phyloP scores from a whole-genome alignment of 2,888 invertebrate species.

The Chalcis sispes region DNA sequence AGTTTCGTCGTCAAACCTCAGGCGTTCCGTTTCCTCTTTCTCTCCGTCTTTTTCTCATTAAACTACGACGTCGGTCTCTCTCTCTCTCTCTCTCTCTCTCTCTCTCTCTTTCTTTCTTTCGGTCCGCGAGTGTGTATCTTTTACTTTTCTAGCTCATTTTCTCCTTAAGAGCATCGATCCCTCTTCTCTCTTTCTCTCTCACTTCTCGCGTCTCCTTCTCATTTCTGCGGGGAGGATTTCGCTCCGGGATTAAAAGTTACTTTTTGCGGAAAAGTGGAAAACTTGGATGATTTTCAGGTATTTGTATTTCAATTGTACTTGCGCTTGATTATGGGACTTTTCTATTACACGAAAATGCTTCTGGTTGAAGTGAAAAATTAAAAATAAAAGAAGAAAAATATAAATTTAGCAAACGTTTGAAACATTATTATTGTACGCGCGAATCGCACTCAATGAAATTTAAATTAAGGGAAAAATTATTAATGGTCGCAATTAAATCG shows the following conservation, averaged over 20 bases:
- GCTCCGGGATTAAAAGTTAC: constrained; percentile 53
- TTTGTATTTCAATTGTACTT: constrained; percentile 51
- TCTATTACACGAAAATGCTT: not conserved
- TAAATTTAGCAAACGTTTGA: not conserved
- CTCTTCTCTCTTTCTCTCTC: constrained; percentile 1
- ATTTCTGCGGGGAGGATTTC: constrained; percentile 2
- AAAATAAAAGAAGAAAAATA: not conserved
- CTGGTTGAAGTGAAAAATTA: not conserved
- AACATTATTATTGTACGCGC: not conserved
- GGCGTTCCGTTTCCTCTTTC: not conserved
- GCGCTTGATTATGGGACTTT: constrained; percentile 24
- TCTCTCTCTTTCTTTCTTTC: constrained; percentile 41
- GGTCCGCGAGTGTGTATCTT: constrained; percentile 44
- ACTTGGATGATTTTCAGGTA: constrained; percentile 36
- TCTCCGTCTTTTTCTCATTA: constrained; percentile 50
- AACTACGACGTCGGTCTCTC: constrained; percentile 36
- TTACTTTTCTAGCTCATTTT: constrained; percentile 48
- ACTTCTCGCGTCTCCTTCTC: not conserved
- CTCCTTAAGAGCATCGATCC: constrained; percentile 43
- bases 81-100: constrained; percentile 27
- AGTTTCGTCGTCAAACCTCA: constrained; percentile 53
- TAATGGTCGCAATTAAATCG: too few species aligned
- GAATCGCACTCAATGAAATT: too few species aligned
- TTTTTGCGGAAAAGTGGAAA: constrained; percentile 32
- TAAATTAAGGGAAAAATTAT: too few species aligned